These are phyloP conservation scores for Cancer borealis DNA, from an alignment of 2,888 invertebrate species.

Conservation along the genomic window DNA sequence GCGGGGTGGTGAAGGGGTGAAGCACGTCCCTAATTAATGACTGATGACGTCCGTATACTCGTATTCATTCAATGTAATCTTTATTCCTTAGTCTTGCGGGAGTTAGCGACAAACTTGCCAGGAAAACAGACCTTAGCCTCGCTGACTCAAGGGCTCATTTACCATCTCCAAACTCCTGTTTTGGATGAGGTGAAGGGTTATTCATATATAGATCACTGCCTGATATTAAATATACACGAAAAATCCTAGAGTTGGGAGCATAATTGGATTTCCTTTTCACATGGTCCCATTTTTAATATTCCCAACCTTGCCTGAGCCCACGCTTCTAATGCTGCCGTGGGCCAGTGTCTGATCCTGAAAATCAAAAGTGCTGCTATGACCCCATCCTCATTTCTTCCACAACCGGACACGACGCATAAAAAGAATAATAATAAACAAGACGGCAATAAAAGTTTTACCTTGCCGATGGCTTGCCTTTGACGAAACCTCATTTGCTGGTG, in stretches of 20 bases:
- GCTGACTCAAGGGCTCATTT: background rate
- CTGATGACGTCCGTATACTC: constrained; percentile 10
- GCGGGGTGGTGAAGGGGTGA: background rate
- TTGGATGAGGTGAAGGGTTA: background rate
- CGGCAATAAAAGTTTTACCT: background rate
- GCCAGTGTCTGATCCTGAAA: background rate
- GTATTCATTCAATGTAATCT: constrained; percentile 11
- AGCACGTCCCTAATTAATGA: constrained; percentile 17
- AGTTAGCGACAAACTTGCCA: background rate
- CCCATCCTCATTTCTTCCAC: background rate
- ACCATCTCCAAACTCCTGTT: background rate
- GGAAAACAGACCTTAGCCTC: background rate
- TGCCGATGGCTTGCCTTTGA: background rate
- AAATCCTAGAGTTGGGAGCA: background rate
- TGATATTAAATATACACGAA: background rate
- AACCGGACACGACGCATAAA: background rate
- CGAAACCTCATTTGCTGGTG: background rate
- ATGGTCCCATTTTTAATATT: background rate
- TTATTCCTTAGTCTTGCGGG: background rate
- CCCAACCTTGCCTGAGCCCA: background rate
- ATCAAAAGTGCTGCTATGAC: background rate
- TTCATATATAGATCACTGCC: background rate
- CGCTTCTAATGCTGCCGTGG: background rate
- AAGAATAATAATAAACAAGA: background rate
- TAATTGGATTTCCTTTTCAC: constrained; percentile 24